A percentile compares a stretch with the other conserved stretches of the same genome.
phyloP scores from a whole-genome alignment of 2,888 invertebrate genomes.

The Byasa hedistus region DNA sequence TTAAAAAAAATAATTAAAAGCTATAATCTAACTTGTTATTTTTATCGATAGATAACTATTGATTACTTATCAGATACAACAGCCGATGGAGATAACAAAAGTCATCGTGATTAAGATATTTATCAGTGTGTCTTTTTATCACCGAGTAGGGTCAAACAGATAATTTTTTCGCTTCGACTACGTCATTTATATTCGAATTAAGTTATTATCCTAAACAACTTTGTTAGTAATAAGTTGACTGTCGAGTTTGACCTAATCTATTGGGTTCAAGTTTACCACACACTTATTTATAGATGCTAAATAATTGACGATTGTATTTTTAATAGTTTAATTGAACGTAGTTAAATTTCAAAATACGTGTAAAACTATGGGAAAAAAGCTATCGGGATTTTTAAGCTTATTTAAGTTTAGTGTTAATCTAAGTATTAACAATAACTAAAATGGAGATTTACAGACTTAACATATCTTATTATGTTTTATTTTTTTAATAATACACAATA shows the following conservation, averaged over 20 bases:
- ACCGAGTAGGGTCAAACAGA: constrained; percentile 19
- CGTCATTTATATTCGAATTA: constrained; percentile 21
- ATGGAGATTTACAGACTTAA: no score
- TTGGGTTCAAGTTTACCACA: constrained; percentile 18
- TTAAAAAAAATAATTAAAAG: constrained; percentile 1
- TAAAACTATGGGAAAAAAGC: background rate
- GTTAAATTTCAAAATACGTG: background rate
- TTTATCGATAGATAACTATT: background rate
- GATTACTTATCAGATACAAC: background rate
- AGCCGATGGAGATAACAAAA: constrained; percentile 1
- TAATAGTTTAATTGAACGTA: background rate
- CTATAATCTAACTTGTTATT: constrained; percentile 1
- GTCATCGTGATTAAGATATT: constrained; percentile 15
- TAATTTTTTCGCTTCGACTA: constrained; percentile 12
- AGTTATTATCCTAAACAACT: constrained; percentile 24
- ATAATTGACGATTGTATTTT: background rate
- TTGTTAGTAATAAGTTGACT: constrained; percentile 14
- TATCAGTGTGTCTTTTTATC: constrained; percentile 5
- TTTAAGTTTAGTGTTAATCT: no score
- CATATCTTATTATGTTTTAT: no score
- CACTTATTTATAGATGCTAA: constrained; percentile 8
- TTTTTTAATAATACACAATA: no score
- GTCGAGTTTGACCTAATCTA: constrained; percentile 17
- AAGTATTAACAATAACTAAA: no score
- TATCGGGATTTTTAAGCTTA: background rate